Conservation (phyloP, 2,888 invertebrate genomes). For the Stramonita haemastoma region DNA sequence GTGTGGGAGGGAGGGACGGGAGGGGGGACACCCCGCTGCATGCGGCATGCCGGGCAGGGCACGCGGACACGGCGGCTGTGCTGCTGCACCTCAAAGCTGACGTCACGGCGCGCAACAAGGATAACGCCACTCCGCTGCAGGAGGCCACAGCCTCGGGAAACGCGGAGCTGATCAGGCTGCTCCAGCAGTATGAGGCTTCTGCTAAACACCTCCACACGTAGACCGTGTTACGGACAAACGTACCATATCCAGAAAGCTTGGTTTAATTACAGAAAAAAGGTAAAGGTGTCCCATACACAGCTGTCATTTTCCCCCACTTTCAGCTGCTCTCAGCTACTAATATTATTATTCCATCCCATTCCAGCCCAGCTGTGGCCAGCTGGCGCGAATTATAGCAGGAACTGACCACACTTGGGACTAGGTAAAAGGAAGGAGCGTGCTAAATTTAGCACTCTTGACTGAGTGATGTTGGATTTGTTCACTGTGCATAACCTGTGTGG, state of each 20-base stretch:
- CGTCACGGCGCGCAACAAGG: constrained; percentile 61
- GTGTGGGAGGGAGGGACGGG: not conserved
- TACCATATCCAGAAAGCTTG: not conserved
- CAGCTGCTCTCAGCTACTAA: too few species aligned
- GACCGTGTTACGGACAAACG: not conserved
- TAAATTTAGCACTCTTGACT: too few species aligned
- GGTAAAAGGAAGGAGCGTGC: too few species aligned
- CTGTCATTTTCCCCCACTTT: too few species aligned
- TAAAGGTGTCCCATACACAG: not conserved
- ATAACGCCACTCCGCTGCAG: constrained; percentile 60
- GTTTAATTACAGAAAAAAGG: not conserved
- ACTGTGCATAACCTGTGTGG: too few species aligned
- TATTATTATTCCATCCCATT: too few species aligned
- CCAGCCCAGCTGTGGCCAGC: too few species aligned
- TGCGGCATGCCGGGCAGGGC: not conserved
- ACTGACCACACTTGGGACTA: too few species aligned
- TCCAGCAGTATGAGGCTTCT: constrained; percentile 25
- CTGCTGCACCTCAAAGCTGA: constrained; percentile 61
- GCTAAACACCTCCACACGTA: not conserved
- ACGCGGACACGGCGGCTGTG: constrained; percentile 54
- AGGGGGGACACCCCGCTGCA: constrained; percentile 9
- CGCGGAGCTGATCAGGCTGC: constrained; percentile 55
- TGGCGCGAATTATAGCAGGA: too few species aligned
- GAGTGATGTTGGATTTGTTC: not conserved
- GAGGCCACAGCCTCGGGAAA: constrained; percentile 58